phyloP scores from a whole-genome alignment of 1,140 invertebrate species.

The Cylas formicarius region DNA sequence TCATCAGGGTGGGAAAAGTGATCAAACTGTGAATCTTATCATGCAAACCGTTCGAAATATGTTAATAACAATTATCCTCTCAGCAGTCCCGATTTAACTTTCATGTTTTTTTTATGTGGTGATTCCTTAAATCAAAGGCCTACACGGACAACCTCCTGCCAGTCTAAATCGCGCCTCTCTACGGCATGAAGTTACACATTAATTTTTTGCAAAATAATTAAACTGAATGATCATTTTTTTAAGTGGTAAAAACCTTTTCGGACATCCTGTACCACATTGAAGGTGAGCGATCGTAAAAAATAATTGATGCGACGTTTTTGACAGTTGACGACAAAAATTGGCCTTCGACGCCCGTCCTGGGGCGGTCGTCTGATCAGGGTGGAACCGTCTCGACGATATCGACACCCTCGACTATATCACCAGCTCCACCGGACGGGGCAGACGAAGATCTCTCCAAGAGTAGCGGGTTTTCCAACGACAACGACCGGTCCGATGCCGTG shows the following conservation, averaged over 20 bases:
- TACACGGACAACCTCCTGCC: no score
- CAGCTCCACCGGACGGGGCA: conserved; percentile 46
- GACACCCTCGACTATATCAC: conserved; percentile 55
- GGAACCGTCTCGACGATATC: conserved; percentile 49
- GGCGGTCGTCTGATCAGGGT: conserved; percentile 42
- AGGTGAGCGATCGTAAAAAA: conserved; percentile 13
- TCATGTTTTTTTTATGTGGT: no score
- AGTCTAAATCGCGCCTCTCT: no score
- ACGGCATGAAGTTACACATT: neutral
- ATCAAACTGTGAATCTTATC: no score
- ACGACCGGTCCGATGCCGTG: conserved; percentile 16
- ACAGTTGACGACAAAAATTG: conserved; percentile 33
- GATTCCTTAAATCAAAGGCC: no score
- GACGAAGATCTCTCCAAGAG: conserved; percentile 45
- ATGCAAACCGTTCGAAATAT: no score
- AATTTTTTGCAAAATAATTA: neutral
- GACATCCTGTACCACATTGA: no score
- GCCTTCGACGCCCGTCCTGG: conserved; percentile 44
- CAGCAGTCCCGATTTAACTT: no score
- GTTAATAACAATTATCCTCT: no score
- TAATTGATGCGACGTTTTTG: conserved; percentile 11
- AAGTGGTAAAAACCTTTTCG: no score
- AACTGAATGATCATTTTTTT: conserved; percentile 8
- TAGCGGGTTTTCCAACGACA: conserved; percentile 15
- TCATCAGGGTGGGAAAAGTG: no score